Conservation (phyloP, 2,797 vertebrate species). For the Etheostoma perlongum region DNA sequence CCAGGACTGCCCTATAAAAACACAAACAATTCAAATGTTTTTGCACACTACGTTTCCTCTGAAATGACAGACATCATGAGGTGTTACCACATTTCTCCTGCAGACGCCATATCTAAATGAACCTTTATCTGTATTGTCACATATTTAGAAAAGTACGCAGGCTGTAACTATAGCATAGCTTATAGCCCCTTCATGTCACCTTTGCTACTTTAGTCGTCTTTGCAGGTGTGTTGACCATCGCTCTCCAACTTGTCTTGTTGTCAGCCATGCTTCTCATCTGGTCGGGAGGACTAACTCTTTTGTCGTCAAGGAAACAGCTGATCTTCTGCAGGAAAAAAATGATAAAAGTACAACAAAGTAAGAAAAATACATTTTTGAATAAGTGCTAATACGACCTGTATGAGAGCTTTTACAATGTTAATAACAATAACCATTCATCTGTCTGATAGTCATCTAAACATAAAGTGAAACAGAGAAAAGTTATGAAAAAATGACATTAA, state of each 20-base stretch:
- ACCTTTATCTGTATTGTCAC: background rate
- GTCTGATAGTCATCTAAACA: too few relatives aligned
- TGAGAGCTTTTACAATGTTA: too few relatives aligned
- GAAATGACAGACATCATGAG: background rate
- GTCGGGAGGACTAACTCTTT: background rate
- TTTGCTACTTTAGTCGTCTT: background rate
- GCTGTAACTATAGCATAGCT: background rate
- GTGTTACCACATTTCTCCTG: background rate
- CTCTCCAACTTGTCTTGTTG: background rate
- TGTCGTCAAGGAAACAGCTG: background rate
- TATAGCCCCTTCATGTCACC: background rate
- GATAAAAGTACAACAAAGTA: background rate
- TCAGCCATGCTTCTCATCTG: background rate
- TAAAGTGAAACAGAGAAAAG: too few relatives aligned
- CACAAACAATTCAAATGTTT: background rate
- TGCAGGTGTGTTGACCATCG: background rate
- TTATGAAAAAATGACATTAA: too few relatives aligned
- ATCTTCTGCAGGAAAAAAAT: background rate
- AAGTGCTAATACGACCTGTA: background rate
- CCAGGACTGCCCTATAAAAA: background rate
- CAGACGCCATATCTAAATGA: background rate
- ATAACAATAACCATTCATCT: too few relatives aligned
- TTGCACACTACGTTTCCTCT: background rate
- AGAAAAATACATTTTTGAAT: background rate
- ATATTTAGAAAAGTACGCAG: background rate